Evolutionary conservation across 2,888 invertebrate genomes (phyloP), one percentile per base, ranked within the genome.

Genomic region (Beris chalybata): DNA sequence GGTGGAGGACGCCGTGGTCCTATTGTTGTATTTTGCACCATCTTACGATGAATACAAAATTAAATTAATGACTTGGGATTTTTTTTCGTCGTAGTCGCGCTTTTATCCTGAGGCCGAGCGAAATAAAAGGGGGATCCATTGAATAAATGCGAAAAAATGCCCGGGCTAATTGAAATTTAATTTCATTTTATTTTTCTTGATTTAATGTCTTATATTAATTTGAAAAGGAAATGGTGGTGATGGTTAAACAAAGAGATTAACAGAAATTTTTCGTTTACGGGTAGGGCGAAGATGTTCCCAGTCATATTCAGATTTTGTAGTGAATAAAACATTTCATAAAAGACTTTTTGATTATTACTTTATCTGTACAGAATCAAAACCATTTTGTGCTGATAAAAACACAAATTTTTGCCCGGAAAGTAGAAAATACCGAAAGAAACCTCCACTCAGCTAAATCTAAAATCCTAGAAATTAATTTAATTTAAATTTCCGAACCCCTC

Each of bases 1-100:
- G 48, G 12, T 30, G n/a, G 11, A 29, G 12, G 47, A 6, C 13
- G 7, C 50, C 38, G 50, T 22, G 38, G 22, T 50, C 22, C 64
- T 45, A 54, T 64, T 54, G 64, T 65, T 56, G 56, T 65, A 67
- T 69, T 67, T 69, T 69, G 55, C 64, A 65, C 66, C 67, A 69
- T 53, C 69, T 66, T 66, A 66, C 68, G 68, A 67, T 67, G 69
- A 69, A 69, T 69, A 52, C 67, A 59, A 59, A 69, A 69, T 69
- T 67, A 69, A 66, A 67, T 69, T 69, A 69, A 69, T 69, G 69
- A 69, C 66, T 67, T 50, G 69, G 67, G 69, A 53, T 52, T 67
- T 65, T 67, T 66, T 66, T 57, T 64, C 13, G 30, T 50, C 63
- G 53, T 65, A 57, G 57, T 52, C 63, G 38, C 65, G 48, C 57